Evolutionary conservation across 2,888 invertebrate genomes (phyloP).

Genomic region (Eulithis prunata): DNA sequence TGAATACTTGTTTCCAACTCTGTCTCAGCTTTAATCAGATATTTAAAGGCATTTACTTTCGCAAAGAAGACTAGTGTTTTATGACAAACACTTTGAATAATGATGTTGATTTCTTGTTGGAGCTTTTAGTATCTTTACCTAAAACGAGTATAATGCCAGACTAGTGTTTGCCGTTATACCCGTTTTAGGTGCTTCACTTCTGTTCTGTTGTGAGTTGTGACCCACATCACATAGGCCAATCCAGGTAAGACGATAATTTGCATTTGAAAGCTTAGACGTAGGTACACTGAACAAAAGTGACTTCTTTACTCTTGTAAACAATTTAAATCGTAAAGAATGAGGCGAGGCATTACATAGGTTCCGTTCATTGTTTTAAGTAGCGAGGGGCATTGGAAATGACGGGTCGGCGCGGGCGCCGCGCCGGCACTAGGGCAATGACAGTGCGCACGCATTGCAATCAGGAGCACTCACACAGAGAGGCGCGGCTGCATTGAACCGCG

Average conservation of each 20-base stretch:
- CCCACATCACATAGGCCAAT: too few relatives aligned
- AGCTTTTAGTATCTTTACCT: constrained; percentile 18
- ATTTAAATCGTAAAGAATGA: constrained; percentile 39
- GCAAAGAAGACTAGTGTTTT: constrained; percentile 27
- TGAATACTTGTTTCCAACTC: constrained; percentile 33
- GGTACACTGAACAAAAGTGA: background rate
- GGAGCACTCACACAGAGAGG: constrained; percentile 52
- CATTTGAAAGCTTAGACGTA: background rate
- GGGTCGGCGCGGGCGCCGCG: constrained; percentile 36
- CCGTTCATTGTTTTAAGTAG: constrained; percentile 71
- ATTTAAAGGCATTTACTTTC: constrained; percentile 35
- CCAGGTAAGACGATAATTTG: too few relatives aligned
- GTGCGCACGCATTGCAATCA: constrained; percentile 70
- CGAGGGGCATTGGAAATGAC: constrained; percentile 49
- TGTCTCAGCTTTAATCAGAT: constrained; percentile 32
- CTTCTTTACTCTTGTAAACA: constrained; percentile 15
- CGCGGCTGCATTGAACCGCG: constrained; percentile 34
- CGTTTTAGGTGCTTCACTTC: too few relatives aligned
- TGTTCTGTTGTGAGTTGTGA: too few relatives aligned
- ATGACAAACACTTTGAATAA: constrained; percentile 31
- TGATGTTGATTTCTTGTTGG: constrained; percentile 24
- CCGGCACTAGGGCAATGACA: constrained; percentile 67
- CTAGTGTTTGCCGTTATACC: constrained; percentile 3
- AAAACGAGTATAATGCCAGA: too few relatives aligned
- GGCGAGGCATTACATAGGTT: constrained; percentile 63